Evolutionary conservation across 2,888 invertebrate genomes (phyloP).

Genomic region (Aphrophora alni): DNA sequence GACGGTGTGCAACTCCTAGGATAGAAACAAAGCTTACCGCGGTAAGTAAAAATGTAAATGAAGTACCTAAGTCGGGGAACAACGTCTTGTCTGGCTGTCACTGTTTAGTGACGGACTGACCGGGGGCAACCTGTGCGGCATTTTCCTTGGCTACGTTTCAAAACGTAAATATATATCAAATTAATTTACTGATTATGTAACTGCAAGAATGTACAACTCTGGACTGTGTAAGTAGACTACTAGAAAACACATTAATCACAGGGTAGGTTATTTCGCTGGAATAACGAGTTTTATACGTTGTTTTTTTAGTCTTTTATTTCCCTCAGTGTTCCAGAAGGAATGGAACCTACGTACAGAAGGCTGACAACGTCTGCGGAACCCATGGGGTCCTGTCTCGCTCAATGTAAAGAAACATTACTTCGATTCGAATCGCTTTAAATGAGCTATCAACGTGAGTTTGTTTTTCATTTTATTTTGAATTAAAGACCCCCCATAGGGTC

Average conservation of each 20-base stretch:
- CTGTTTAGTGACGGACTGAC: background rate
- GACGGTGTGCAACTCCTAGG: too few relatives aligned
- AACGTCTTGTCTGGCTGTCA: background rate
- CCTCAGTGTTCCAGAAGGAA: too few relatives aligned
- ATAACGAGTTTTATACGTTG: background rate
- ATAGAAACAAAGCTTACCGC: background rate
- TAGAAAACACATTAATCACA: background rate
- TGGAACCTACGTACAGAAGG: too few relatives aligned
- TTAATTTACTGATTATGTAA: constrained; percentile 6
- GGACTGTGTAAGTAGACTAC: background rate
- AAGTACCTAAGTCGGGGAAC: background rate
- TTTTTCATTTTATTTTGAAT: too few relatives aligned
- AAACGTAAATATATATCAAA: constrained; percentile 7
- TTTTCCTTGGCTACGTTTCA: background rate
- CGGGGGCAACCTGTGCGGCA: background rate
- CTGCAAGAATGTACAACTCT: background rate
- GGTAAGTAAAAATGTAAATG: background rate
- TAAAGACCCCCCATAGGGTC: too few relatives aligned
- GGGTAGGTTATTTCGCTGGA: too few relatives aligned
- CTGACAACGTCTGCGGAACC: too few relatives aligned
- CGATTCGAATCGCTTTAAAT: too few relatives aligned
- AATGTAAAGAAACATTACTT: too few relatives aligned
- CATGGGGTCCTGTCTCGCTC: too few relatives aligned
- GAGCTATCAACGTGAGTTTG: too few relatives aligned
- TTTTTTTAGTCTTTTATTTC: background rate